These are phyloP conservation scores for Drosophila sturtevanti DNA, from an alignment of 1,140 invertebrate genomes.

Conservation along the genomic window DNA sequence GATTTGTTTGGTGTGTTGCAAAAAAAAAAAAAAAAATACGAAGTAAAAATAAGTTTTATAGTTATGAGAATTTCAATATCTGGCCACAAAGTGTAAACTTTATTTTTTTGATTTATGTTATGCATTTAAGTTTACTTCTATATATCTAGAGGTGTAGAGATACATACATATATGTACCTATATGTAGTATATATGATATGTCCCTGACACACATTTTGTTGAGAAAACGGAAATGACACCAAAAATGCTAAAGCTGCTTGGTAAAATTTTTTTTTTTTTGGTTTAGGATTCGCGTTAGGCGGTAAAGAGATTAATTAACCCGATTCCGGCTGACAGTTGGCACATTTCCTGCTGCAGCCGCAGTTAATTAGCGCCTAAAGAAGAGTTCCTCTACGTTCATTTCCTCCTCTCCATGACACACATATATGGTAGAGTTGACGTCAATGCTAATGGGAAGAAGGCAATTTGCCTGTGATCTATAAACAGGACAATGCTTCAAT, in stretches of 20 bases:
- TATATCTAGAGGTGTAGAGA: not conserved
- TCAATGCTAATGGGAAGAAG: not conserved
- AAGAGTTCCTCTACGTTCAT: not conserved
- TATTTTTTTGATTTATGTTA: slow-evolving; percentile 40
- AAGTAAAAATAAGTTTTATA: slow-evolving; percentile 39
- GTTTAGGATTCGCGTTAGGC: slow-evolving; percentile 20
- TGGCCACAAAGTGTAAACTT: slow-evolving; percentile 31
- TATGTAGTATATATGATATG: slow-evolving; percentile 12
- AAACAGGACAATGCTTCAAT: slow-evolving; percentile 14
- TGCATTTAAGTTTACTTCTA: not conserved
- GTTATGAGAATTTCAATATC: slow-evolving; percentile 32
- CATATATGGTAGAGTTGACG: not conserved
- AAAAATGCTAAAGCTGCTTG: slow-evolving; percentile 49
- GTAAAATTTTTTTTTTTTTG: slow-evolving; percentile 32
- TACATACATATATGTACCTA: not conserved
- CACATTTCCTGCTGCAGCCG: slow-evolving; percentile 62
- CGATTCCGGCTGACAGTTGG: slow-evolving; percentile 71
- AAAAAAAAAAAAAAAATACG: slow-evolving; percentile 16
- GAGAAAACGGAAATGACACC: slow-evolving; percentile 56
- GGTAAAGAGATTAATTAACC: slow-evolving; percentile 77
- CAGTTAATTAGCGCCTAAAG: slow-evolving; percentile 62
- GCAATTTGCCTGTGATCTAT: not conserved
- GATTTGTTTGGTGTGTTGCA: slow-evolving; percentile 11
- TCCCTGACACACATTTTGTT: slow-evolving; percentile 62
- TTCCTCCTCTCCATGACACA: not conserved